Evolutionary conservation across 2,113 vertebrate genomes (phyloP).

Genomic region (Trinectes maculatus): DNA sequence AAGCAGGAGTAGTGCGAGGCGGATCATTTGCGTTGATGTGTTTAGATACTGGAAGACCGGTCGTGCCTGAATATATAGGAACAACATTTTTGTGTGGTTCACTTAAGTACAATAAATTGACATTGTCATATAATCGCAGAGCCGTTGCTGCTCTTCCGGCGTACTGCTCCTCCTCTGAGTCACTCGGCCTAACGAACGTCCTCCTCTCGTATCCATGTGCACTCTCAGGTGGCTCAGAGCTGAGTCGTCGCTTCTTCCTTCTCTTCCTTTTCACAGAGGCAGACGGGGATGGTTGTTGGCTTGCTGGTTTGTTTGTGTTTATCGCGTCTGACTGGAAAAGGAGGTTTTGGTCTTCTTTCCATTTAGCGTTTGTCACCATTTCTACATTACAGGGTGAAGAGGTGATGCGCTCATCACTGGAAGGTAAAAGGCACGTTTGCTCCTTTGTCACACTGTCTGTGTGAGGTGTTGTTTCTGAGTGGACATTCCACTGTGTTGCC

Average conservation of each 20-base stretch:
- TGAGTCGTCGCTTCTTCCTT: conserved; percentile 73
- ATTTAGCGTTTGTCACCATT: not conserved
- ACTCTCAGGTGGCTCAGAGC: conserved; percentile 52
- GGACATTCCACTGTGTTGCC: conserved; percentile 7
- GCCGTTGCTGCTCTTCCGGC: conserved; percentile 8
- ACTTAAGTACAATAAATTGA: conserved; percentile 17
- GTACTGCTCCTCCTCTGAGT: conserved; percentile 69
- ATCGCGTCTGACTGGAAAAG: conserved; percentile 3
- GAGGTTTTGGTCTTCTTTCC: conserved; percentile 20
- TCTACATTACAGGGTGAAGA: conserved; percentile 13
- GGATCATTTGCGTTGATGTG: conserved; percentile 17
- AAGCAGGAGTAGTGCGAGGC: not conserved
- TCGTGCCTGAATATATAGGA: conserved; percentile 27
- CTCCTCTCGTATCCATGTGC: conserved; percentile 43
- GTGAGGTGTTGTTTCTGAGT: conserved; percentile 20
- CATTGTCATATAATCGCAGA: conserved; percentile 18
- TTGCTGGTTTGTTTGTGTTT: conserved; percentile 22
- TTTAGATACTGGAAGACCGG: conserved; percentile 1
- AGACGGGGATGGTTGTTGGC: conserved; percentile 46
- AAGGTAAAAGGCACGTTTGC: not conserved
- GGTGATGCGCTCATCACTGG: conserved; percentile 10
- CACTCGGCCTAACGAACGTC: conserved; percentile 34
- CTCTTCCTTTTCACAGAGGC: conserved; percentile 70
- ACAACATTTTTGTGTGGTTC: conserved; percentile 14
- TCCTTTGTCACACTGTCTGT: not conserved